Percentiles rank a stretch among this genome's conserved stretches.
Evolutionary conservation across 2,888 invertebrate genomes (phyloP).

Genomic region (Psylliodes chrysocephalus): DNA sequence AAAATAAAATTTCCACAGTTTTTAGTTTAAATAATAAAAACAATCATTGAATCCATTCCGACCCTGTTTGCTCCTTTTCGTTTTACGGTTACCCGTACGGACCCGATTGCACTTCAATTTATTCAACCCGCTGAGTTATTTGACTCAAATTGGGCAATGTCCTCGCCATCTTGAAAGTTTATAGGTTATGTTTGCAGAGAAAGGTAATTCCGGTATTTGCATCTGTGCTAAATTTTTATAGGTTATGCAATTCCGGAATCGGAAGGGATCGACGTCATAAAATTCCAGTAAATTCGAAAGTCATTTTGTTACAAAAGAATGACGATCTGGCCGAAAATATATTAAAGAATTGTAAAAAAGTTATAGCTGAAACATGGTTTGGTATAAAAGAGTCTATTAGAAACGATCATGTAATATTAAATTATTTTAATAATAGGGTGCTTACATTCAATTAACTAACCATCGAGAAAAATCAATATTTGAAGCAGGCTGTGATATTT

Average conservation of each 20-base stretch:
- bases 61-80: background rate
- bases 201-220: constrained; percentile 12
- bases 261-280: background rate
- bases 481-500: too few relatives aligned
- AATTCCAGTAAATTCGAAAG: constrained; percentile 1
- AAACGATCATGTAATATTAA: too few relatives aligned
- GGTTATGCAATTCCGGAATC: constrained; percentile 11
- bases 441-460: too few relatives aligned
- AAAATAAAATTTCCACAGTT: too few relatives aligned
- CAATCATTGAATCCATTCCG: background rate
- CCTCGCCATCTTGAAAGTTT: constrained; percentile 10
- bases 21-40: too few relatives aligned
- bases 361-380: too few relatives aligned
- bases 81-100: background rate
- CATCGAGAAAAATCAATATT: too few relatives aligned
- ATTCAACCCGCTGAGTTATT: constrained; percentile 7
- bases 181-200: constrained; percentile 14
- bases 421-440: too few relatives aligned
- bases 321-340: too few relatives aligned
- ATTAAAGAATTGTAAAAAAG: too few relatives aligned
- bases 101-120: constrained; percentile 14
- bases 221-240: constrained; percentile 16
- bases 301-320: background rate
- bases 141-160: constrained; percentile 16
- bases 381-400: too few relatives aligned